These are phyloP conservation scores for Eunapius fragilis DNA, from an alignment of 37 sponge, comb jelly and placozoan species.

Conservation along the genomic window DNA sequence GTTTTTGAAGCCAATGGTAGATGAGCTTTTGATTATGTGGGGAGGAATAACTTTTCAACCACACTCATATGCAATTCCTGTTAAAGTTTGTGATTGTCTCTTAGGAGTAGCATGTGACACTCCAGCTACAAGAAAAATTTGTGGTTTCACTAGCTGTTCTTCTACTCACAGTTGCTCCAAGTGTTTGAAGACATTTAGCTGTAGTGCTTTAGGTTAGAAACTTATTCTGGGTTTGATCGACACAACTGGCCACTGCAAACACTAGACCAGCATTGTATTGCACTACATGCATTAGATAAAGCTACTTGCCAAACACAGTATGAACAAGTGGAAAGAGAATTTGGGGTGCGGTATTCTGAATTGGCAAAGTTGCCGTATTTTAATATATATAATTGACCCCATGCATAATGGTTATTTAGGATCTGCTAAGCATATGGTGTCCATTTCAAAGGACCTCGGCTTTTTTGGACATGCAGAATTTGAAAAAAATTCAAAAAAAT, in stretches of 20 bases:
- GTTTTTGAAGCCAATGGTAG: constrained; percentile 47
- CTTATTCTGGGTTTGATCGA: constrained; percentile 39
- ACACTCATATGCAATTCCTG: background rate
- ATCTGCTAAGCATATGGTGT: constrained; percentile 48
- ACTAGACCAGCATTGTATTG: background rate
- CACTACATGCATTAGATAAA: background rate
- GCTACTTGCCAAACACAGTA: constrained; percentile 4
- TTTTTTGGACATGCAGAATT: background rate
- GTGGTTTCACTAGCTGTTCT: constrained; percentile 37
- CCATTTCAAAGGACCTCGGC: background rate
- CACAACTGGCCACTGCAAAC: constrained; percentile 5
- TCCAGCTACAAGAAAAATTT: constrained; percentile 50
- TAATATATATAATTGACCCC: constrained; percentile 56
- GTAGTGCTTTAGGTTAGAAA: background rate
- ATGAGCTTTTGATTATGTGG: constrained; percentile 49
- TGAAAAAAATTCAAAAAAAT: constrained; percentile 30
- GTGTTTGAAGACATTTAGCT: constrained; percentile 32
- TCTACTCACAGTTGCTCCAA: constrained; percentile 36
- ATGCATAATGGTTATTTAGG: constrained; percentile 79
- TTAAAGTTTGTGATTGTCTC: constrained; percentile 14
- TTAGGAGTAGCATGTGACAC: constrained; percentile 49
- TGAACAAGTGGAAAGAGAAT: constrained; percentile 21
- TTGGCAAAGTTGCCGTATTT: constrained; percentile 64
- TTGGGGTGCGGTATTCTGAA: constrained; percentile 39
- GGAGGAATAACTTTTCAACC: constrained; percentile 35